Percentiles rank a stretch among this genome's conserved stretches.
Conservation (phyloP, 2,797 vertebrate species). For the Argya squamiceps region DNA sequence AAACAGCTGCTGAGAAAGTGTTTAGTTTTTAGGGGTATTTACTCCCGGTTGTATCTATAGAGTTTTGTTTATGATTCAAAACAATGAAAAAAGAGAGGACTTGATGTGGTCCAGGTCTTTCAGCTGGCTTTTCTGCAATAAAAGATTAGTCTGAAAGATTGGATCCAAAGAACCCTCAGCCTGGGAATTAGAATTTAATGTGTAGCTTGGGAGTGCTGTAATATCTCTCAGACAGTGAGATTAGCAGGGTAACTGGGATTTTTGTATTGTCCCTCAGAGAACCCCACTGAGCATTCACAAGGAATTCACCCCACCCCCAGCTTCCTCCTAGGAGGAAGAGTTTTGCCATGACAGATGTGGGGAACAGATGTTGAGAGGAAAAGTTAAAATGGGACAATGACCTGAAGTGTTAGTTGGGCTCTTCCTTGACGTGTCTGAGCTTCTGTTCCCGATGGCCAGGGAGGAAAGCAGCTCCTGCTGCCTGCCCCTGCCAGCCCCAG, state of each 20-base stretch:
- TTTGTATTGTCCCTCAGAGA: neutral
- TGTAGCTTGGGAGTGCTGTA: neutral
- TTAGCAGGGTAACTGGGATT: neutral
- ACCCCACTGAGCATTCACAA: neutral
- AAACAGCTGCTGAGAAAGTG: slow-evolving; percentile 5
- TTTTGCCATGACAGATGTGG: slow-evolving; percentile 37
- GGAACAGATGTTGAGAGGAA: slow-evolving; percentile 53
- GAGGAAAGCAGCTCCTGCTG: neutral
- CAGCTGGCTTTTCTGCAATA: neutral
- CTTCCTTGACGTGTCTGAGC: neutral
- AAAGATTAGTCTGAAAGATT: neutral
- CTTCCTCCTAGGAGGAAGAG: slow-evolving; percentile 29
- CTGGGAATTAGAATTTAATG: neutral
- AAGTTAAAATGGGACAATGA: slow-evolving; percentile 15
- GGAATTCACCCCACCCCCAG: slow-evolving; percentile 45
- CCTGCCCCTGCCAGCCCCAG: neutral
- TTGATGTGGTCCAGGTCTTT: neutral
- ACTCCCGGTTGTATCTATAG: neutral
- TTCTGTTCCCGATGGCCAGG: neutral
- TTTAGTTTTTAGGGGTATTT: neutral
- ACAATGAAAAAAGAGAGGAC: neutral
- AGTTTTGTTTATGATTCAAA: neutral
- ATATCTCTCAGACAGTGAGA: neutral
- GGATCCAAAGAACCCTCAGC: neutral
- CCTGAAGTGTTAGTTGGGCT: slow-evolving; percentile 1